Evolutionary conservation across 2,797 vertebrate genomes (phyloP), one percentile per base, ranked within the genome.

Genomic region (Myotis pilosus): DNA sequence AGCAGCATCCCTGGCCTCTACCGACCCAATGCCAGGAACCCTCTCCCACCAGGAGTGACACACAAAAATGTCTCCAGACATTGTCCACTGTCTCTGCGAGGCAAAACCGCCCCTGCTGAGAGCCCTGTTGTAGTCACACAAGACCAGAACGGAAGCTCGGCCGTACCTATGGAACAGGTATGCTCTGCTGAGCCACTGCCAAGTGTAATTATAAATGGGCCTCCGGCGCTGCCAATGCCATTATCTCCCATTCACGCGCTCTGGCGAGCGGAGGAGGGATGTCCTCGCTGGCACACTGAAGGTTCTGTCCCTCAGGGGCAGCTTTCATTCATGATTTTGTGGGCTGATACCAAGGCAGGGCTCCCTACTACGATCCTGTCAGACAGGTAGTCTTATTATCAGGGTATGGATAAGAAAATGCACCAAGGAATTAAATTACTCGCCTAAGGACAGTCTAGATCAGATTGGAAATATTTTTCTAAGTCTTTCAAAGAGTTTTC

Each of bases 321-420:
- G 51, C 8, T 68, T 55, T 47, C 82, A 20, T 6, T 36, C 51
- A 15, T 12, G 81, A 53, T 33, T 64, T 6, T 36, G 62, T 68
- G 4, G 2, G 10, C 25, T 1, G 30, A 68, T 6, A 28, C 8
- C 17, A 13, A 19, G 0, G 1, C 8, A 0, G 13, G 8, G 19
- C 57, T 83, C 30, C 16, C 64, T 64, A 2, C 25, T 2, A 8
- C 0, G 6, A 36, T n/a, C 33, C 66, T 25, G 47, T 4, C 55
- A 72, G 71, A 47, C 57, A 22, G 22, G 68, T 0, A 19, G 55
- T 41, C 75, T 64, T 20, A 38, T 1, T 28, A 10, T 19, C 30
- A 3, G 0, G 4, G 1, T 4, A 33, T 12, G 66, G 38, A 19
- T 19, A 15, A 76, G 69, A 79, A 44, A 64, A 69, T 2, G 44